These are phyloP conservation scores for Lepidurus packardi DNA, from an alignment of 1,140 invertebrate genomes.

Conservation along the genomic window DNA sequence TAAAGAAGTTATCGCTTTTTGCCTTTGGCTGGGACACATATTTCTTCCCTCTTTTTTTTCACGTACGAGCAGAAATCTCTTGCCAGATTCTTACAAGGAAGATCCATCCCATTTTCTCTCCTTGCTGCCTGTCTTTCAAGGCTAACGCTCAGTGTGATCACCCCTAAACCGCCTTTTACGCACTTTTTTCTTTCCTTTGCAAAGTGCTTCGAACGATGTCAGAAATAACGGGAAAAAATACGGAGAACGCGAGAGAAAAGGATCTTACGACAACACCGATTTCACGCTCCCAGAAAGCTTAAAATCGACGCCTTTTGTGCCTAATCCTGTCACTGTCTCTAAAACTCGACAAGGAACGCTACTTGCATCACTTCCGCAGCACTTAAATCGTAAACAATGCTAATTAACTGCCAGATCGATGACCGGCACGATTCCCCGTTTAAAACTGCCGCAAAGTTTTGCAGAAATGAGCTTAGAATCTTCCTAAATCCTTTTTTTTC, in stretches of 20 bases:
- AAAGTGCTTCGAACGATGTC: too few relatives aligned
- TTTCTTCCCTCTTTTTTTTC: not conserved
- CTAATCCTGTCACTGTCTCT: not conserved
- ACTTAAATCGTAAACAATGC: not conserved
- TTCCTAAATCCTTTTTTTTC: too few relatives aligned
- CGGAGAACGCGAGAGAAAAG: too few relatives aligned
- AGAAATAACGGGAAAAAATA: too few relatives aligned
- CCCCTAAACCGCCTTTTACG: not conserved
- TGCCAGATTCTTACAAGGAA: not conserved
- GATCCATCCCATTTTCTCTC: not conserved
- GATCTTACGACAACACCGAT: not conserved
- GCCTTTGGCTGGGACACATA: not conserved
- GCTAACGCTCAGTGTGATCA: not conserved
- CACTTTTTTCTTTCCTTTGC: not conserved
- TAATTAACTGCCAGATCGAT: not conserved
- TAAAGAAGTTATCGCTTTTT: not conserved
- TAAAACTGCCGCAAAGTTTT: too few relatives aligned
- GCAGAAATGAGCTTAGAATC: too few relatives aligned
- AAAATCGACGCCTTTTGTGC: not conserved
- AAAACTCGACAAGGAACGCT: not conserved
- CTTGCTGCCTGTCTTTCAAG: too few relatives aligned
- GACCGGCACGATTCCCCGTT: not conserved
- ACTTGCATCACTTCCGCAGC: not conserved
- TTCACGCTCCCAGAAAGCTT: not conserved
- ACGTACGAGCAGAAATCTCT: not conserved